Conservation (phyloP, 2,888 invertebrate genomes). For the Mythimna pallens region DNA sequence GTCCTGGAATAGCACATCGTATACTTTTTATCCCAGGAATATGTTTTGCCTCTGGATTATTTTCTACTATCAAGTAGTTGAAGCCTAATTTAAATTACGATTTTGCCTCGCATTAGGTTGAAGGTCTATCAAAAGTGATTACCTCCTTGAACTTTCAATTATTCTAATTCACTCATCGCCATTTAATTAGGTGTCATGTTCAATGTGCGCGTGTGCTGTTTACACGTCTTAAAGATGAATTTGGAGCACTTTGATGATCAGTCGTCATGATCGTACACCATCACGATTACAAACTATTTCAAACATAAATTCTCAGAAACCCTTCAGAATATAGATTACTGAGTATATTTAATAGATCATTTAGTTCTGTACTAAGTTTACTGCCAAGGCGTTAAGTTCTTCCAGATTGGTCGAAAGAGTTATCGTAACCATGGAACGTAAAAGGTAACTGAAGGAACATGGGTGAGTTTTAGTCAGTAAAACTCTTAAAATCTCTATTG, state of each 20-base stretch:
- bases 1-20: no score
- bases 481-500: no score
- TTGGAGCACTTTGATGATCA: conserved; percentile 19
- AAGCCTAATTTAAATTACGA: neutral
- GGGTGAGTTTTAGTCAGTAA: no score
- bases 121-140: neutral
- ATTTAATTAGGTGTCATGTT: conserved; percentile 22
- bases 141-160: conserved; percentile 32
- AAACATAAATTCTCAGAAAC: neutral
- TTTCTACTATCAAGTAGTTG: no score
- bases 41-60: no score
- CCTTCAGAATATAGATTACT: neutral
- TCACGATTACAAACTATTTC: neutral
- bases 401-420: no score
- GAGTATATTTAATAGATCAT: neutral
- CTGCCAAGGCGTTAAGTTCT: no score
- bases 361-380: neutral
- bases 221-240: conserved; percentile 10
- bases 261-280: neutral
- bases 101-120: neutral
- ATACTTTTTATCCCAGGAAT: no score
- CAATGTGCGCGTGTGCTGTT: conserved; percentile 21
- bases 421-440: no score
- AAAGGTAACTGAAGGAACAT: no score
- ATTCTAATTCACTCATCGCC: conserved; percentile 3